Evolutionary conservation across 2,888 invertebrate genomes (phyloP).

Genomic region (Orthosia cruda): DNA sequence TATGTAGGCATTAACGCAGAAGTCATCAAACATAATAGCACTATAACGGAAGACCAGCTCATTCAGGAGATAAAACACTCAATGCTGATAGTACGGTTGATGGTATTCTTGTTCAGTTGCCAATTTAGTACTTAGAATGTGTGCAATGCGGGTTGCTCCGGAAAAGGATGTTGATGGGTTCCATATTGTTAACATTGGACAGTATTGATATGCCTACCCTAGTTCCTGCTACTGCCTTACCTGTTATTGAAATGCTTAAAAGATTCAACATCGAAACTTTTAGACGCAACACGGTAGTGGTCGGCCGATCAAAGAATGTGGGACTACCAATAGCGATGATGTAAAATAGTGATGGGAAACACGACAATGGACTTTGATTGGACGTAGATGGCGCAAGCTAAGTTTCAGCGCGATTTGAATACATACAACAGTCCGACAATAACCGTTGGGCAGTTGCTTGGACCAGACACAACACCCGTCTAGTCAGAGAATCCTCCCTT

Average conservation of each 20-base stretch:
- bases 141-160: constrained; percentile 95
- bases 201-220: no score
- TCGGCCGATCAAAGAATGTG: constrained; percentile 98
- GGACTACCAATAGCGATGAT: constrained; percentile 94
- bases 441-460: no score
- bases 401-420: no score
- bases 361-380: constrained; percentile 93
- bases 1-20: constrained; percentile 93
- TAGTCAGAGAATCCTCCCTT: no score
- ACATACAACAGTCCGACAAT: no score
- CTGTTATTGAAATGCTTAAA: constrained; percentile 93
- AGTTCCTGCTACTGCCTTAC: constrained; percentile 96
- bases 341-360: constrained; percentile 93
- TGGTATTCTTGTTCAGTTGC: constrained; percentile 96
- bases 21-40: constrained; percentile 92
- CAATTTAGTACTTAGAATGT: constrained; percentile 93
- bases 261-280: constrained; percentile 94
- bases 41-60: constrained; percentile 93
- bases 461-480: no score
- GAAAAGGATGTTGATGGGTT: constrained; percentile 98
- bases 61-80: constrained; percentile 92
- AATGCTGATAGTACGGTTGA: constrained; percentile 93
- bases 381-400: constrained; percentile 88
- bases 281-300: no score
- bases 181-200: no score